These are phyloP conservation scores for Grammomys dolichurus DNA, from an alignment of 2,113 vertebrate species.

Conservation along the genomic window DNA sequence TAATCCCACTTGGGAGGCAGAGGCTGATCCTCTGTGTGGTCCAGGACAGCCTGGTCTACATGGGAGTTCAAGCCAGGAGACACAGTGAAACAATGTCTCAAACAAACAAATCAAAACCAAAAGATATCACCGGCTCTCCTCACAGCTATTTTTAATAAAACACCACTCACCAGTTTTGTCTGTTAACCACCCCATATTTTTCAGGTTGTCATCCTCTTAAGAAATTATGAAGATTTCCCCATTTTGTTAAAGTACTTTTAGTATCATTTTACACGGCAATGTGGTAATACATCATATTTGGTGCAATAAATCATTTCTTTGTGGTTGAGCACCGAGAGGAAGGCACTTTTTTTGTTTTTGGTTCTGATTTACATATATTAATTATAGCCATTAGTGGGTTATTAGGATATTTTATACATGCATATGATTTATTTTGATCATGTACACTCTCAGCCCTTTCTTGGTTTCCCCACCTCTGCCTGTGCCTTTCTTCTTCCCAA, in stretches of 20 bases:
- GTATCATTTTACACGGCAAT: not conserved
- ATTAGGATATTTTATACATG: no score
- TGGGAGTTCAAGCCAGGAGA: not conserved
- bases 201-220: not conserved
- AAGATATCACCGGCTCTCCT: not conserved
- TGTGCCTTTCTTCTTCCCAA: not conserved
- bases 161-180: not conserved
- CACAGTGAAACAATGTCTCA: not conserved
- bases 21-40: not conserved
- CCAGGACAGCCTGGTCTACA: not conserved
- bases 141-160: slow-evolving; percentile 27
- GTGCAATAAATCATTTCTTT: not conserved
- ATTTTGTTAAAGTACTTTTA: slow-evolving; percentile 14
- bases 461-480: not conserved
- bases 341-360: not conserved
- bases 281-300: not conserved
- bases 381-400: not conserved
- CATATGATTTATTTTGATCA: not conserved
- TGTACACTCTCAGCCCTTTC: no score
- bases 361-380: not conserved
- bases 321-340: not conserved
- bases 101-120: not conserved
- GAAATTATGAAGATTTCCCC: slow-evolving; percentile 13
- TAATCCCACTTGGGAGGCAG: not conserved
- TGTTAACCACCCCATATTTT: slow-evolving; percentile 11